Evolutionary conservation across 2,888 invertebrate genomes (phyloP), one percentile per base, ranked within the genome.

Genomic region (Zaprionus obscuricornis): DNA sequence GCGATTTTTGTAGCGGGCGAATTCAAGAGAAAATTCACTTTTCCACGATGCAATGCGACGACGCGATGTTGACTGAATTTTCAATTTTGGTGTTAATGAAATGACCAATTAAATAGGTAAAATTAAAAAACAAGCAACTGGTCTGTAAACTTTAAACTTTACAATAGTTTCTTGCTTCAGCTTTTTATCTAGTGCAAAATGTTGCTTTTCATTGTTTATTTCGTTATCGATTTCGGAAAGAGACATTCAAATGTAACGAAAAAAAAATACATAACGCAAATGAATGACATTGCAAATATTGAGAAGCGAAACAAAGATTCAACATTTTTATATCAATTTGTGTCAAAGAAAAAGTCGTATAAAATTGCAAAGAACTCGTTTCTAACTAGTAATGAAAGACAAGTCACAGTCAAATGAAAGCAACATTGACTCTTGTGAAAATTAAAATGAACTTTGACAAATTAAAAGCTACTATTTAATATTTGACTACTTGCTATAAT

Each of bases 21-120:
- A 56, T 66, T 58, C 56, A 59, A 76, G 78, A 79, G 84, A 76
- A 79, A 74, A 74, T 64, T 67, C 57, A 52, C 71, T 79, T 66
- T 54, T 52, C 63, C 67, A 55, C 36, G 46, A 63, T 22, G 63
- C 56, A 33, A 34, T 26, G 26, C 29, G 14, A 27, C 17, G 26
- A 55, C 43, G 45, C 29, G 50, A 64, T 60, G 54, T 50, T 42
- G 39, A 57, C 50, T 60, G 51, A 60, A 33, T 26, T 54, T 74
- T 42, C 63, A 64, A 65, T 67, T 78, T 66, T 40, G 55, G 45
- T 54, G 34, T 64, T 58, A 74, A 76, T 77, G 74, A 68, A n/a
- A 52, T 59, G 39, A 16, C 65, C 65, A 77, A 76, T 76, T 68
- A 55, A 40, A 36, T 33, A 56, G 46, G 39, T 36, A 59, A 64